phyloP scores from a whole-genome alignment of 2,113 vertebrate genomes.

The Falcunculus frontatus region DNA sequence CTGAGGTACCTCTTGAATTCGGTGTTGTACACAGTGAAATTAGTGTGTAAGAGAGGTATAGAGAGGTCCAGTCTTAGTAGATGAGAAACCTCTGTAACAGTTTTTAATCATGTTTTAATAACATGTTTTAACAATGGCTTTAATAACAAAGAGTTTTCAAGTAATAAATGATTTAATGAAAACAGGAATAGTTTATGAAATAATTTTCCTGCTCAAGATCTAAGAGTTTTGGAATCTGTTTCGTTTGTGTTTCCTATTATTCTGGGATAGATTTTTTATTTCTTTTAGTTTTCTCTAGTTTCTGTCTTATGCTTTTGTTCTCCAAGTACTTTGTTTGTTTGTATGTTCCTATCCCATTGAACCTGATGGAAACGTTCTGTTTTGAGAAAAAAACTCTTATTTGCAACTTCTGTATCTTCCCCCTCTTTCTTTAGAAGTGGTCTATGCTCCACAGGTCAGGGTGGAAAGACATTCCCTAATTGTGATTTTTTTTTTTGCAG shows the following conservation, averaged over 20 bases:
- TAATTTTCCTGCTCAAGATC: background rate
- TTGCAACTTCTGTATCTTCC: background rate
- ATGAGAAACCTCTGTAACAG: background rate
- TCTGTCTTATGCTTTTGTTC: background rate
- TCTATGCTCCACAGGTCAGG: background rate
- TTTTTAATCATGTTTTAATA: too few species aligned
- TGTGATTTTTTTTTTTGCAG: rapidly evolving
- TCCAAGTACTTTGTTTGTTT: background rate
- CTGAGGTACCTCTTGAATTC: background rate
- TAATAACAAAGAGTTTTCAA: background rate
- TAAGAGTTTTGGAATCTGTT: background rate
- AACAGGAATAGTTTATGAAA: background rate
- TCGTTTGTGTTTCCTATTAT: background rate
- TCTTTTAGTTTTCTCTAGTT: background rate
- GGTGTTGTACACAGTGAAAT: background rate
- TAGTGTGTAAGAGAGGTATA: background rate
- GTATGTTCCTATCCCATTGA: background rate
- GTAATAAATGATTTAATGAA: background rate
- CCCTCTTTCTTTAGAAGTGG: background rate
- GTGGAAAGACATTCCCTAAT: background rate
- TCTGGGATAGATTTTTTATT: background rate
- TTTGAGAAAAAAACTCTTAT: background rate
- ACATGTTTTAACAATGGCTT: background rate
- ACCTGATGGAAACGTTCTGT: background rate
- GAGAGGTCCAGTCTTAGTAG: background rate